Evolutionary conservation across 2,113 vertebrate species (phyloP).

Genomic region (Myocastor coypus): DNA sequence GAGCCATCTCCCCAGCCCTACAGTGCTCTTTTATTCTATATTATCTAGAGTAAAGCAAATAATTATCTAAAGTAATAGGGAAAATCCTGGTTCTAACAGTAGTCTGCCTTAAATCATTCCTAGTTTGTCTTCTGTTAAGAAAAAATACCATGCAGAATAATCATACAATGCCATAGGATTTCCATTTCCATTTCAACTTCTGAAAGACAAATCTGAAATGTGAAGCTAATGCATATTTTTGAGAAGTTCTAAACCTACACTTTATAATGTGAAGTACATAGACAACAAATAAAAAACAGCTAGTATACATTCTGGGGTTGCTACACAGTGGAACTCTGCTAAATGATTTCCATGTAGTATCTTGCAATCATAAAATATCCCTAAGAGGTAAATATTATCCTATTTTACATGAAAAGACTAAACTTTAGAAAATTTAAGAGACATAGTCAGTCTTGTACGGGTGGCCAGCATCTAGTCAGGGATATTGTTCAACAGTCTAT

Average conservation of each 20-base stretch:
- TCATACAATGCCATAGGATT: background rate
- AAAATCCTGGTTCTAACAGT: background rate
- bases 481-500: background rate
- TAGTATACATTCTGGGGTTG: background rate
- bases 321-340: background rate
- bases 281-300: background rate
- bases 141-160: slow-evolving; percentile 21
- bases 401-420: background rate
- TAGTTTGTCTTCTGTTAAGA: background rate
- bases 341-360: background rate
- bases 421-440: background rate
- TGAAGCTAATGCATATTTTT: background rate
- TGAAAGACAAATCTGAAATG: background rate
- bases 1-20: background rate
- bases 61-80: slow-evolving; percentile 6
- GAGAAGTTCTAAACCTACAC: background rate
- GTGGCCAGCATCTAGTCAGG: background rate
- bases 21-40: background rate
- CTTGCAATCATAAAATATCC: background rate
- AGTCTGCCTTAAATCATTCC: background rate
- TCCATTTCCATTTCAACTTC: background rate
- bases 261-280: background rate
- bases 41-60: background rate
- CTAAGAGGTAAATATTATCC: background rate
- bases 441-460: background rate